Evolutionary conservation across 2,113 vertebrate species (phyloP), one percentile per base, ranked within the genome.

Genomic region (Cacatua alba): DNA sequence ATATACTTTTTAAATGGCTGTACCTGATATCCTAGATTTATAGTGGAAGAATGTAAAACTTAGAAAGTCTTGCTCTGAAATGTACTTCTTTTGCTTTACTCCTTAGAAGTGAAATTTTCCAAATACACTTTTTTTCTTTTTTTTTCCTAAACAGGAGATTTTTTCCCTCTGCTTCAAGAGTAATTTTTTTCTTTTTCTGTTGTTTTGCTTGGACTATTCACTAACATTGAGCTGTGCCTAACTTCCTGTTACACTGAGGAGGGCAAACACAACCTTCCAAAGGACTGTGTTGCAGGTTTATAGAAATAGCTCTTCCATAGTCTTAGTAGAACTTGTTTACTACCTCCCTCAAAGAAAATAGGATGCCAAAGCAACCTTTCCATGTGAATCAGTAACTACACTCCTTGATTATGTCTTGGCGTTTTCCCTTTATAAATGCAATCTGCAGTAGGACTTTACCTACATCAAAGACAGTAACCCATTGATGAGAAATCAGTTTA

Each of bases 381-480:
- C 43, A 77, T 69, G 63, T 90, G 86, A 96, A 85, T 90, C 2
- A 17, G 43, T 82, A 89, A 33, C 72, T 97, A 39, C 80, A 82
- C 57, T 97, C 76, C 51, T 72, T 96, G 93, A 91, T 96, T 94
- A 87, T 89, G 63, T 24, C 24, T 28, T 69, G 69, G 57, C 95
- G 83, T 96, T 98, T 97, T 97, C 96, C 97, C 96, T 98, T 98
- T 97, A 98, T 98, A 98, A 98, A 98, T 96, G 98, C 79, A 57
- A 96, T 97, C 97, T 98, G 93, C 94, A 95, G 97, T 98, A 96
- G 97, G 95, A 97, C 86, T 97, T 97, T 96, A 92, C 94, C 94
- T 97, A 98, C 98, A 98, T 99, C 99, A 99, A 99, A 99, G 98
- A 97, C 84, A 43, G 95, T 95, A 97, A 96, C 94, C 97, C 98